A percentile compares a stretch with the other conserved stretches of the same genome.
Conservation (phyloP, 2,797 vertebrate species). For the Poliocrania exsul region DNA sequence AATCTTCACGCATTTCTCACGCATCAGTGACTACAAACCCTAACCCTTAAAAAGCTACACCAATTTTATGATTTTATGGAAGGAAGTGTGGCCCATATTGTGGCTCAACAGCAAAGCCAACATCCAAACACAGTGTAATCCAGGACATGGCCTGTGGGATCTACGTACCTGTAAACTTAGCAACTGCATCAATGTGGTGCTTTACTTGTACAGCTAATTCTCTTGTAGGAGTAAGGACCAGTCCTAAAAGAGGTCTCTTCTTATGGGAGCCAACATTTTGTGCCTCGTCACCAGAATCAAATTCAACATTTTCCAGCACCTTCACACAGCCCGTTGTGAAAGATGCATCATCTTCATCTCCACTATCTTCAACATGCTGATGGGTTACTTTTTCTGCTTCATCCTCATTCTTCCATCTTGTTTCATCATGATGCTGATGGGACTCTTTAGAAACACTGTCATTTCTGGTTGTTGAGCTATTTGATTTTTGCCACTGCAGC, state of each 20-base stretch:
- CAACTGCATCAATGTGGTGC: conserved; percentile 93
- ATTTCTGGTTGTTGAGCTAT: background rate
- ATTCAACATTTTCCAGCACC: conserved; percentile 65
- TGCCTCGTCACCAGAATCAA: conserved; percentile 15
- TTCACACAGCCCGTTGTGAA: conserved; percentile 64
- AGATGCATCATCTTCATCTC: conserved; percentile 20
- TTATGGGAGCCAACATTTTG: background rate
- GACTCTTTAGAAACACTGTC: background rate
- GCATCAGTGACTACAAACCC: background rate
- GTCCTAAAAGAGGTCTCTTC: conserved; percentile 85
- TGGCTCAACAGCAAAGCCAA: background rate
- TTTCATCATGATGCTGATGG: conserved; percentile 16
- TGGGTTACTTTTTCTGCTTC: conserved; percentile 3
- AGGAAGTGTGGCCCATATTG: background rate
- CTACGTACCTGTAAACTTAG: conserved; percentile 88
- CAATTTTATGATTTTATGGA: background rate
- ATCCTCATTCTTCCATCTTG: conserved; percentile 33
- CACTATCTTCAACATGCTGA: background rate
- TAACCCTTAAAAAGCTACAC: background rate
- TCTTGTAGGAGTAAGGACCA: conserved; percentile 94
- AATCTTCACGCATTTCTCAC: background rate
- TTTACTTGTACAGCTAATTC: conserved; percentile 97
- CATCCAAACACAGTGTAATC: background rate
- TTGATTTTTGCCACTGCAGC: conserved; percentile 85
- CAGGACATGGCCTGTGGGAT: fast-evolving